Evolutionary conservation across 2,888 invertebrate species (phyloP).

Genomic region (Tenthredo scrophulariae): DNA sequence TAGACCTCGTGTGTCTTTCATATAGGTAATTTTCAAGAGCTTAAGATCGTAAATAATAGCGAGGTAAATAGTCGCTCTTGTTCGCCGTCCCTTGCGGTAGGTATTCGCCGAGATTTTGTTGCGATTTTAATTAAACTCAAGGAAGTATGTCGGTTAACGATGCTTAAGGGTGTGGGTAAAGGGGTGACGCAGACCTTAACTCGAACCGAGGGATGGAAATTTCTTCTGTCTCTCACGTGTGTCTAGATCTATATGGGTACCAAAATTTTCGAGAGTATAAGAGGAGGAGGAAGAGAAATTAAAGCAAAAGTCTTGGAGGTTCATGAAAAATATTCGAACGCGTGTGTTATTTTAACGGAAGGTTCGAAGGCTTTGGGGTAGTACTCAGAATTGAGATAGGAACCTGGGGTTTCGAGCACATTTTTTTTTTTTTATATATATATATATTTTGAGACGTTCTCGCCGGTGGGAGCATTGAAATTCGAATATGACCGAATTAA

Average conservation of each 20-base stretch:
- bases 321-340: no score
- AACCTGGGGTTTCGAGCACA: no score
- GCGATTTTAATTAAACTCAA: constrained; percentile 48
- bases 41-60: constrained; percentile 4
- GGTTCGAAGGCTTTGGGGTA: no score
- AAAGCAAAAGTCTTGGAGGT: not conserved
- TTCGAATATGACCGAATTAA: no score
- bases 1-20: not conserved
- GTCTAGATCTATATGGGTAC: not conserved
- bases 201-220: constrained; percentile 3
- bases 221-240: not conserved
- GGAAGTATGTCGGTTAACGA: constrained; percentile 41
- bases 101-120: constrained; percentile 42
- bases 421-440: no score
- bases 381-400: no score
- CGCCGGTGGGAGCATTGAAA: no score
- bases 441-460: no score
- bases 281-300: not conserved
- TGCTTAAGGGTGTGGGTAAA: constrained; percentile 9
- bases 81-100: not conserved
- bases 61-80: not conserved
- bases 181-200: not conserved
- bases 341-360: no score
- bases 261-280: no score
- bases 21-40: not conserved